Evolutionary conservation across 64 coral and sea anemone genomes (phyloP), one percentile per base, ranked within the genome.

Genomic region (Stylophora pistillata): DNA sequence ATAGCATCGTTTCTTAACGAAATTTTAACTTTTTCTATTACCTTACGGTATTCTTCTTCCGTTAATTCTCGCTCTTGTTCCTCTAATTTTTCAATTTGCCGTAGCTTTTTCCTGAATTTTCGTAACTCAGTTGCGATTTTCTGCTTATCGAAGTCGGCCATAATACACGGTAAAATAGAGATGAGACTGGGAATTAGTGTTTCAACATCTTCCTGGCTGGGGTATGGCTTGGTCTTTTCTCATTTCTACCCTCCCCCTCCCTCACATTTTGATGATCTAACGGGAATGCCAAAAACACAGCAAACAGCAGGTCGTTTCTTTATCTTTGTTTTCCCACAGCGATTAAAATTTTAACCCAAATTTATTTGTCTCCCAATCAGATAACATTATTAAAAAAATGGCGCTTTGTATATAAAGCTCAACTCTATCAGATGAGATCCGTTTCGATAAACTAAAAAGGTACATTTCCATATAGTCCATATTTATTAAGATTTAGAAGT

Each of bases 101-200:
- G 79, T 55, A 98, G 78, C 82, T 98, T 98, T 89, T 98, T 98
- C 52, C 96, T 86, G 80, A 94, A 90, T 98, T 98, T 98, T 29
- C 93, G 78, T 21, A 98, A 86, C 74, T 98, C 96, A 60, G 78
- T 52, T 23, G 73, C 83, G 53, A 31, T 27, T 12, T 64, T 73
- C 6, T 55, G 56, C 21, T 79, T 79, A 30, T 83, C 90, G 59
- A 78, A 64, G 20, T 93, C 86, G 72, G 91, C 90, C 90, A 92
- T 92, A 23, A 71, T 54, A 41, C 58, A 28, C 1, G 17, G 13
- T 47, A 61, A 26, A 29, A 84, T 69, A 25, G 80, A 54, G 33
- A 10, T 33, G 31, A 29, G 61, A 84, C 80, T 69, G 80, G 80
- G 62, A 37, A 68, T 25, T 10, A 68, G 9, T n/a, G 2, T 10